Base-by-base conservation (phyloP, 1,140 invertebrate genomes). In the Cotesia glomerata region DNA sequence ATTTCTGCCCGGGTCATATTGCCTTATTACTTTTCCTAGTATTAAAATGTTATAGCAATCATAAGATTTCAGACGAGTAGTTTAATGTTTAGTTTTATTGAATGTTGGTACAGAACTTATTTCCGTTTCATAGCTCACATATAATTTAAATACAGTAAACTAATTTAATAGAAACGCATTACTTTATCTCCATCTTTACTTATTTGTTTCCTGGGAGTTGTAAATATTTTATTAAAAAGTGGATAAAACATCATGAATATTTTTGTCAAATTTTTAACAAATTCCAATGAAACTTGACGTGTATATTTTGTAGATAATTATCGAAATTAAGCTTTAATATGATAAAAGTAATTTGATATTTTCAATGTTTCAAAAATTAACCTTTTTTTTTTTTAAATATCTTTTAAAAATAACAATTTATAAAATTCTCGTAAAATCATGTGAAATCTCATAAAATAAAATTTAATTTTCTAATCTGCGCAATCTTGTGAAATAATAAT, bases 141-240 rank as follows among this genome's bases (percentile, higher is more conserved):
- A 61, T 75, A 69, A 64, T 69, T 52, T 16, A 14, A 16, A 54
- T 45, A 58, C 66, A 72, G 72, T 72, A 75, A 64, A 75, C 74
- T 75, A 75, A 75, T 75, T 72, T 68, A 49, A 72, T 72, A 69
- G 69, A 72, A 62, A 75, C 45, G 45, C 58, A 52, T 58, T 34
- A 59, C 58, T 4, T 54, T 8, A 18, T 8, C 32, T 51, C 26
- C 3, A 45, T 2, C 9, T 54, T 56, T 35, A 14, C 13, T 16
- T 9, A 13, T 56, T 18, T 56, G 2, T 45, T 7, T 2, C 11
- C 5, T 5, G 9, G 2, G 36, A 5, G 11, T 18, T 13, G 9
- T 18, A 56, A 56, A 18, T 56, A 56, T 56, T 56, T 56, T 56
- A 56, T 14, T 56, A n/a, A 14, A 18, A n/a, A 2, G n/a, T 56